Conservation (phyloP, 2,113 vertebrate species). For the Colaptes auratus region DNA sequence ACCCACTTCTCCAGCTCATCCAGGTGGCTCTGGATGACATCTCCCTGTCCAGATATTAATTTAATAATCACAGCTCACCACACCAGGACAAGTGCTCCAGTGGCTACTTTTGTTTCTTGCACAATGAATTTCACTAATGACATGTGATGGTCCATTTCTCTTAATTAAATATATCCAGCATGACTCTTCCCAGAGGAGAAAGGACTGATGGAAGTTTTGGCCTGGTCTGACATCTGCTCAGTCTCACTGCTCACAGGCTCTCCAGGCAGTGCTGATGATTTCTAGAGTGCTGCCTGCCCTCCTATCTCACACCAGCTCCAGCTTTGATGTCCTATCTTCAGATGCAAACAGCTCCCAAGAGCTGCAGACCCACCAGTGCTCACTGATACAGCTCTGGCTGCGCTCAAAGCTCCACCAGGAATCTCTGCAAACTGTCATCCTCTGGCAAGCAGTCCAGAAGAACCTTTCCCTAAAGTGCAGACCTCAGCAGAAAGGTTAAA, state of each 20-base stretch:
- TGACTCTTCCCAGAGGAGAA: neutral
- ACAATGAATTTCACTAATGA: neutral
- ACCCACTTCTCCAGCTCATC: too few relatives aligned
- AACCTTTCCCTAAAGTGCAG: neutral
- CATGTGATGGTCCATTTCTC: neutral
- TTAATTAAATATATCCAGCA: neutral
- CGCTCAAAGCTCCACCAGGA: neutral
- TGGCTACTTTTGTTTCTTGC: neutral
- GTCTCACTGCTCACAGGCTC: neutral
- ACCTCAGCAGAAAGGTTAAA: neutral
- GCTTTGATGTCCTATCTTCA: fast-evolving
- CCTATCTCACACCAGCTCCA: neutral
- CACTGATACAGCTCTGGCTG: neutral
- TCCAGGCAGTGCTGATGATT: neutral
- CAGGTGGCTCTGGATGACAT: too few relatives aligned
- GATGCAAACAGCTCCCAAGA: neutral
- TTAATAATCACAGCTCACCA: neutral
- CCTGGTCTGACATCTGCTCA: neutral
- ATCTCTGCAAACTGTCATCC: fast-evolving
- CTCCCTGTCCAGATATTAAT: neutral
- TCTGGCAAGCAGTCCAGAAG: neutral
- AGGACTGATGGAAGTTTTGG: neutral
- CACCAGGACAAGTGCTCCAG: neutral
- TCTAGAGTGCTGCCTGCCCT: neutral
- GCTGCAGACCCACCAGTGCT: neutral